Evolutionary conservation across 1,140 invertebrate genomes (phyloP).

Genomic region (Fopius arisanus): DNA sequence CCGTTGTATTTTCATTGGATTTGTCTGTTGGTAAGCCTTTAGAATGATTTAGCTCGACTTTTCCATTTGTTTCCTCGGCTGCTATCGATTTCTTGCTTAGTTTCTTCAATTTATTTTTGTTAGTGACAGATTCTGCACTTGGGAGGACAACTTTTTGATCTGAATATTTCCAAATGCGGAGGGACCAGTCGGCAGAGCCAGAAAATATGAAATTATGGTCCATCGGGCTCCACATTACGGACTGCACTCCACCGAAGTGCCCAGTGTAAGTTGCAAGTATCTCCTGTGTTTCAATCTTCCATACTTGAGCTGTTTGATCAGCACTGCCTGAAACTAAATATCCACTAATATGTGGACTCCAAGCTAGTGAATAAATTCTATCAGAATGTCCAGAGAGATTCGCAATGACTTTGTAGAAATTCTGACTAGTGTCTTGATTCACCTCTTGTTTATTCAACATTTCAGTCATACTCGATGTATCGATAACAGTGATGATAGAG

Average conservation of each 20-base stretch:
- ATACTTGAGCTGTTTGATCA: conserved; percentile 75
- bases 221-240: conserved; percentile 72
- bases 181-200: conserved; percentile 68
- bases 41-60: too few species aligned
- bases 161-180: conserved; percentile 69
- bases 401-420: conserved; percentile 58
- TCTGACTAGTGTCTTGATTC: conserved; percentile 43
- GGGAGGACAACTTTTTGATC: conserved; percentile 44
- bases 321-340: conserved; percentile 74
- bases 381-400: conserved; percentile 69
- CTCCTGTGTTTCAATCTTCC: conserved; percentile 71
- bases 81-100: conserved; percentile 29
- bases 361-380: conserved; percentile 70
- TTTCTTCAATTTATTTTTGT: conserved; percentile 38
- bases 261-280: conserved; percentile 67
- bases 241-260: conserved; percentile 66
- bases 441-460: not conserved
- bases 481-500: conserved; percentile 66
- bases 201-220: conserved; percentile 71
- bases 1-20: not conserved
- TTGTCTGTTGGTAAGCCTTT: not conserved
- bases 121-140: conserved; percentile 28
- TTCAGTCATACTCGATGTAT: conserved; percentile 52
- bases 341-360: conserved; percentile 77
- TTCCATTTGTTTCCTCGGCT: not conserved